Evolutionary conservation across 2,797 vertebrate genomes (phyloP), one percentile per base, ranked within the genome.

Genomic region (Leptodactylus fallax): DNA sequence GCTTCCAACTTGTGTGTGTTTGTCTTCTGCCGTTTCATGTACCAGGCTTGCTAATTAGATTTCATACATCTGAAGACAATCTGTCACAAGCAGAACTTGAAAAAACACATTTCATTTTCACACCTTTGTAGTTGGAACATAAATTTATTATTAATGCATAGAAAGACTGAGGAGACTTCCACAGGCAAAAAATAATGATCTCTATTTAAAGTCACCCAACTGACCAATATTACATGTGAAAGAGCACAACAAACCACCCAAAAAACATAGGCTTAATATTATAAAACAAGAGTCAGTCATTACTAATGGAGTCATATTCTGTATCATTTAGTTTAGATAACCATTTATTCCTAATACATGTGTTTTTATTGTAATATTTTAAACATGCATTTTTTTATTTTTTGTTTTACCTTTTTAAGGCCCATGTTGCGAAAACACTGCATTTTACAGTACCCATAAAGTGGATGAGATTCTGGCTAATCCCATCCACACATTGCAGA

Each of bases 41-140:
- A 80, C 49, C 13, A 65, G 77, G 47, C n/a, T 51, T 78, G 58
- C 53, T 87, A 87, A 87, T 87, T 87, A 83, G 71, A 63, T 87
- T 87, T 77, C 51, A 36, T 67, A 67, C 80, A 77, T 65, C 79
- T 67, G 80, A 72, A 77, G 72, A 85, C 7, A 53, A 87, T 87
- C 86, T 87, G 86, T 83, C 86, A 87, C 19, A 74, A 81, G 36
- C 6, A 27, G 9, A 53, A 58, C 4, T 55, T 45, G 36, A 63
- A 23, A 36, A 78, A 58, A 87, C 58, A 87, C 27, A 47, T 76
- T 87, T 81, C 63, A 13, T 76, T 76, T 83, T 87, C 47, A 55
- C 67, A 72, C 69, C 79, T 77, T 63, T 87, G 80, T 78, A 85
- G 83, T 63, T 85, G n/a, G 10, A 49, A 21, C 56, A 76, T 74